Evolutionary conservation across 1,140 invertebrate species (phyloP).

Genomic region (Drosophila trapezifrons): DNA sequence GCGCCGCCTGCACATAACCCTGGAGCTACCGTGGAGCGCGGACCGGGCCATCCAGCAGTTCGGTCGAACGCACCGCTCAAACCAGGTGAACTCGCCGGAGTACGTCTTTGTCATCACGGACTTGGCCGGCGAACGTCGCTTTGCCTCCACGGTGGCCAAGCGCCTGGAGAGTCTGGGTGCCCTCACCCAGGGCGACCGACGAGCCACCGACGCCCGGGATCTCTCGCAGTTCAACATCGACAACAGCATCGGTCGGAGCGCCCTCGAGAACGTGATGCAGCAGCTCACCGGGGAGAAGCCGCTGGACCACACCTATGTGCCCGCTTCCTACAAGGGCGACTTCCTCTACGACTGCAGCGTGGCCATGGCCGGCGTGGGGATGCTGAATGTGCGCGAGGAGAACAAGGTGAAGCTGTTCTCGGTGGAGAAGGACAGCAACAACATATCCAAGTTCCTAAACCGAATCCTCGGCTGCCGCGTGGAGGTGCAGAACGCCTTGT

Average conservation of each 20-base stretch:
- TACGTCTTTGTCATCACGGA: conserved; percentile 99
- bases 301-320: conserved; percentile 40
- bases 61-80: conserved; percentile 90
- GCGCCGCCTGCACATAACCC: conserved; percentile 97
- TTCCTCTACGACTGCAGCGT: conserved; percentile 96
- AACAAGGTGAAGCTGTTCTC: conserved; percentile 88
- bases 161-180: conserved; percentile 97
- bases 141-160: conserved; percentile 97
- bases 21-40: conserved; percentile 99
- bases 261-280: conserved; percentile 97
- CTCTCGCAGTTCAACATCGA: conserved; percentile 99
- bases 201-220: conserved; percentile 98
- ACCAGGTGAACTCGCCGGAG: conserved; percentile 97
- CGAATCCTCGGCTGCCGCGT: conserved; percentile 98
- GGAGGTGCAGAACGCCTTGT: conserved; percentile 97
- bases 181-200: conserved; percentile 97
- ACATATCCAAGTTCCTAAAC: conserved; percentile 99
- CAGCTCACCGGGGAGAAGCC: conserved; percentile 89
- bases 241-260: conserved; percentile 96
- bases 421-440: conserved; percentile 98
- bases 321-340: conserved; percentile 90
- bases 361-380: conserved; percentile 94
- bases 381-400: conserved; percentile 94
- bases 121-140: conserved; percentile 97
- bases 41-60: conserved; percentile 99